Evolutionary conservation across 2,888 invertebrate species (phyloP), one percentile per base, ranked within the genome.

Genomic region (Brachyptera risi): DNA sequence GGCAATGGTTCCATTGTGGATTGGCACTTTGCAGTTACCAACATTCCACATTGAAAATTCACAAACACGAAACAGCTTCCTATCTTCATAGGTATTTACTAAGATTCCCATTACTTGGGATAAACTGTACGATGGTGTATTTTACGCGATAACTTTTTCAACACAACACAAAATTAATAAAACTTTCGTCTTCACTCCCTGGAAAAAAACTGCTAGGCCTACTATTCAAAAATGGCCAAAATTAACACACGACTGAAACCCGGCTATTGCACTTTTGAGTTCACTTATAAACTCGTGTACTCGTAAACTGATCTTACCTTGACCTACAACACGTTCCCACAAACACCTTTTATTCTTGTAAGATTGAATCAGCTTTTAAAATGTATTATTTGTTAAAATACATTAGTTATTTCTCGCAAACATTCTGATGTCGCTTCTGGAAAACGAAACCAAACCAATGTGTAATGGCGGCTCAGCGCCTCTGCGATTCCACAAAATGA

Each of bases 221-320:
- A 57, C 38, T 37, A 61, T 60, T n/a, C n/a, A 61, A 56, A 63
- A 51, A 63, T 63, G 63, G 60, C 65, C 63, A 62, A 58, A 59
- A 59, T 65, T 23, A 63, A 44, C 63, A 63, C 65, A 63, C 65
- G 65, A 63, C 59, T 54, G 40, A 26, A 37, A 54, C 62, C 65
- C 65, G 65, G 65, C 62, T 59, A 60, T 50, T 49, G 42, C 57
- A 54, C 62, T 65, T 64, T 60, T 26, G 63, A 50, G 49, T 65
- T 59, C 61, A 65, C 61, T 59, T 57, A 60, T 58, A 59, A 61
- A 65, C 64, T 60, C 59, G 23, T 58, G n/a, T n/a, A n/a, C n/a
- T n/a, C n/a, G n/a, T n/a, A n/a, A 59, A 63, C 64, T 65, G 61
- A 62, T 62, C 65, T 65, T 65, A 65, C 65, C 65, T 65, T 65